phyloP scores from a whole-genome alignment of 2,113 vertebrate species.

The Pristiophorus japonicus region DNA sequence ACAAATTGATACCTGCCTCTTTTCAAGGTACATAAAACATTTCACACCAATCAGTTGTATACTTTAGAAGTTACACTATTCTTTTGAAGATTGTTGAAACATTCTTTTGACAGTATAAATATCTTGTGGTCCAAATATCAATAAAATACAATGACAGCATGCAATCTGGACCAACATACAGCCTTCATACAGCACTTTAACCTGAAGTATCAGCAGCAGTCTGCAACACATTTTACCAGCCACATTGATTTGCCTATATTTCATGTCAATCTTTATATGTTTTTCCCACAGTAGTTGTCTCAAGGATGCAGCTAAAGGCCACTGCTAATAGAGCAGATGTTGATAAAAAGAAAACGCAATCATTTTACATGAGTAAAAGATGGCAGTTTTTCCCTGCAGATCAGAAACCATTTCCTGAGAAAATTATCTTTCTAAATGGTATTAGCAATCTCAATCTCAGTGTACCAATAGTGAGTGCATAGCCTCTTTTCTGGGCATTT shows the following conservation, averaged over 20 bases:
- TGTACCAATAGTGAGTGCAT: background rate
- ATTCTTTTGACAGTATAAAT: background rate
- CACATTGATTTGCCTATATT: background rate
- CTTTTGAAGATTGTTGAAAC: background rate
- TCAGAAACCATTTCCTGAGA: constrained; percentile 10
- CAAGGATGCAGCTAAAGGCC: background rate
- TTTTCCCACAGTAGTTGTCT: constrained; percentile 13
- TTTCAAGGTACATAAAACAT: background rate
- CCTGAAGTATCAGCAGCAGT: constrained; percentile 1
- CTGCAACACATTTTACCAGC: background rate
- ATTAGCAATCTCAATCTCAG: background rate
- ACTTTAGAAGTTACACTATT: background rate
- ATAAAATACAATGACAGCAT: constrained; percentile 5
- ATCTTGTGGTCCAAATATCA: background rate
- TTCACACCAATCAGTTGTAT: background rate
- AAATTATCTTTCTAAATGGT: background rate
- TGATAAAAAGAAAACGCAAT: background rate
- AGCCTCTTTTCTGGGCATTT: background rate
- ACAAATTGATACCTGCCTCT: constrained; percentile 2
- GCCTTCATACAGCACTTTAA: background rate
- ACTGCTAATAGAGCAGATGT: constrained; percentile 17
- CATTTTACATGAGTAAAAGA: background rate
- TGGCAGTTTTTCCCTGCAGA: background rate
- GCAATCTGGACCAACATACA: background rate
- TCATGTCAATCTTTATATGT: background rate